phyloP scores from a whole-genome alignment of 1,140 invertebrate genomes.

The Aradophagus sp. region DNA sequence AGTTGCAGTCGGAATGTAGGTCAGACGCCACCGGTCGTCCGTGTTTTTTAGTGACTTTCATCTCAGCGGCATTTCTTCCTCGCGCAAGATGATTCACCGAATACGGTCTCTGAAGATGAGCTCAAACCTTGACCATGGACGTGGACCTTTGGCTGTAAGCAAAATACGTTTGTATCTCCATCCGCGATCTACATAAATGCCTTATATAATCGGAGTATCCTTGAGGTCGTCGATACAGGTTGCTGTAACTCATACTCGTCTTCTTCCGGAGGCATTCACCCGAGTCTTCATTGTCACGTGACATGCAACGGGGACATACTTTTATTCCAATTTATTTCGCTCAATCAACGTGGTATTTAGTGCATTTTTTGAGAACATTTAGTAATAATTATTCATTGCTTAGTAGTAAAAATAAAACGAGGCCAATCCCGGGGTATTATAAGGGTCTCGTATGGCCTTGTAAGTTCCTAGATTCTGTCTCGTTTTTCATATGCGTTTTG shows the following conservation, averaged over 20 bases:
- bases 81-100: constrained; percentile 34
- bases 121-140: constrained; percentile 63
- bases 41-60: constrained; percentile 36
- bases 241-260: constrained; percentile 38
- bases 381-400: too few species aligned
- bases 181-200: constrained; percentile 44
- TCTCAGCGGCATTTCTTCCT: constrained; percentile 18
- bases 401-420: too few species aligned
- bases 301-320: too few species aligned
- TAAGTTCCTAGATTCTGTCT: too few species aligned
- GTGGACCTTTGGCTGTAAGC: constrained; percentile 40
- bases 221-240: constrained; percentile 42
- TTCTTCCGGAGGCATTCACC: constrained; percentile 50
- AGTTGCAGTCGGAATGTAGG: too few species aligned
- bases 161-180: constrained; percentile 52
- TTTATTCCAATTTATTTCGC: too few species aligned
- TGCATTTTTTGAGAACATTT: too few species aligned
- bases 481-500: too few species aligned
- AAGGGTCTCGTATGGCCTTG: too few species aligned
- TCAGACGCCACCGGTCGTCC: constrained; percentile 12
- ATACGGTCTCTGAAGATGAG: constrained; percentile 41
- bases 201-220: constrained; percentile 52
- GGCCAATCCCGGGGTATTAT: too few species aligned
- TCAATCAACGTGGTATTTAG: too few species aligned
- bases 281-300: too few species aligned